phyloP scores from a whole-genome alignment of 1,140 invertebrate genomes.

The Drosophila sulfurigaster region DNA sequence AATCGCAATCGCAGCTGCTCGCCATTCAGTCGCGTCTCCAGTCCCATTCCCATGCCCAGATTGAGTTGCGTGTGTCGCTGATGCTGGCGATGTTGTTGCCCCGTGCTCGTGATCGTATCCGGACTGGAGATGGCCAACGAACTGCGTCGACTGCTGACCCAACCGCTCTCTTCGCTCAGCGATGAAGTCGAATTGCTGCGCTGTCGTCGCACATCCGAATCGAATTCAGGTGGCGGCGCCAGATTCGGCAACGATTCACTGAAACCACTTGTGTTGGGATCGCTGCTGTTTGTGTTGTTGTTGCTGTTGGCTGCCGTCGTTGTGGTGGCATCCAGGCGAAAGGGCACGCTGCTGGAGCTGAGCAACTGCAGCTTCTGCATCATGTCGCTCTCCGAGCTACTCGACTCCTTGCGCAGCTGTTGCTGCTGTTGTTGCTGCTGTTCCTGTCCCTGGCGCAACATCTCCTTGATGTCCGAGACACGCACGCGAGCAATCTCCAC shows the following conservation, averaged over 20 bases:
- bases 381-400: slow-evolving; percentile 79
- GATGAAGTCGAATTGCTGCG: slow-evolving; percentile 88
- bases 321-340: slow-evolving; percentile 54
- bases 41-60: slow-evolving; percentile 73
- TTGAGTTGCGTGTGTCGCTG: slow-evolving; percentile 73
- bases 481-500: slow-evolving; percentile 80
- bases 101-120: slow-evolving; percentile 84
- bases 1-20: slow-evolving; percentile 87
- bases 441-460: slow-evolving; percentile 60
- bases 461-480: slow-evolving; percentile 83
- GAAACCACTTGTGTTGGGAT: slow-evolving; percentile 75
- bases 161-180: slow-evolving; percentile 91
- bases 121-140: slow-evolving; percentile 86
- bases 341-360: slow-evolving; percentile 73
- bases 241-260: slow-evolving; percentile 88
- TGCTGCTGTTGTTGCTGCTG: slow-evolving; percentile 42
- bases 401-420: slow-evolving; percentile 68
- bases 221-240: slow-evolving; percentile 86
- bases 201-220: slow-evolving; percentile 70
- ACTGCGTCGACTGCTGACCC: slow-evolving; percentile 90
- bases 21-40: slow-evolving; percentile 86
- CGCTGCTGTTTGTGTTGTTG: slow-evolving; percentile 77
- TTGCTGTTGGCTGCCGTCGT: slow-evolving; percentile 85
- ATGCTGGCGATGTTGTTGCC: slow-evolving; percentile 60
- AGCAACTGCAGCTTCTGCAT: slow-evolving; percentile 72